A percentile compares a stretch with the other conserved stretches of the same genome.
Evolutionary conservation across 2,888 invertebrate species (phyloP).

Genomic region (Colostygia pectinataria): DNA sequence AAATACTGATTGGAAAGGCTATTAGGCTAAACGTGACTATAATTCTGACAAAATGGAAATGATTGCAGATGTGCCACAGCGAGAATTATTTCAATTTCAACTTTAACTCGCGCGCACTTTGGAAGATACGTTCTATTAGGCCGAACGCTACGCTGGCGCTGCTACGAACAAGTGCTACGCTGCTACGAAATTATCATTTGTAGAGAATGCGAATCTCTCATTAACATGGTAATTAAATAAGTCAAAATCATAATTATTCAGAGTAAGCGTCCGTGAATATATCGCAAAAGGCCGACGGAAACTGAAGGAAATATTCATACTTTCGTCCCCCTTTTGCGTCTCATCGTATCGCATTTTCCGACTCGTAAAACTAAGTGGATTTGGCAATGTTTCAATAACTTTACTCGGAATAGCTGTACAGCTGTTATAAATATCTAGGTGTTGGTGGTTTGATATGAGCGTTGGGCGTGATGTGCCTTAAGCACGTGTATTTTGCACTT

Average conservation of each 20-base stretch:
- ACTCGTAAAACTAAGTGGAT: constrained; percentile 78
- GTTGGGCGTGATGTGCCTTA: not conserved
- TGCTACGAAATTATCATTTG: constrained; percentile 3
- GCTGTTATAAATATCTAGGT: constrained; percentile 36
- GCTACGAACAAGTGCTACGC: too few species aligned
- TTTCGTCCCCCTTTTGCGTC: constrained; percentile 25
- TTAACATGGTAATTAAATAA: constrained; percentile 9
- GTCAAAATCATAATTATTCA: constrained; percentile 4
- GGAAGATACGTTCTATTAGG: too few species aligned
- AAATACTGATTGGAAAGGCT: too few species aligned
- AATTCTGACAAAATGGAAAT: too few species aligned
- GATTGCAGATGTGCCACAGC: too few species aligned
- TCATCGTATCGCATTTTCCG: constrained; percentile 68
- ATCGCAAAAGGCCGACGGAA: constrained; percentile 29
- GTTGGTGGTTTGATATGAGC: constrained; percentile 30
- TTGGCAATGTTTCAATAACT: constrained; percentile 75
- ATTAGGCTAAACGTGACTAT: too few species aligned
- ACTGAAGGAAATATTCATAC: constrained; percentile 42
- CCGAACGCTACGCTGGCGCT: too few species aligned
- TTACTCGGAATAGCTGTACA: constrained; percentile 44
- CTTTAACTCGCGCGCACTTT: too few species aligned
- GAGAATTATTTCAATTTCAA: too few species aligned
- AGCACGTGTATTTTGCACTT: not conserved
- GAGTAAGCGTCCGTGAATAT: constrained; percentile 25
- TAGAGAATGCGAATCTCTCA: not conserved